These are phyloP conservation scores for Hylyphantes graminicola DNA, from an alignment of 1,140 invertebrate genomes.

Conservation along the genomic window DNA sequence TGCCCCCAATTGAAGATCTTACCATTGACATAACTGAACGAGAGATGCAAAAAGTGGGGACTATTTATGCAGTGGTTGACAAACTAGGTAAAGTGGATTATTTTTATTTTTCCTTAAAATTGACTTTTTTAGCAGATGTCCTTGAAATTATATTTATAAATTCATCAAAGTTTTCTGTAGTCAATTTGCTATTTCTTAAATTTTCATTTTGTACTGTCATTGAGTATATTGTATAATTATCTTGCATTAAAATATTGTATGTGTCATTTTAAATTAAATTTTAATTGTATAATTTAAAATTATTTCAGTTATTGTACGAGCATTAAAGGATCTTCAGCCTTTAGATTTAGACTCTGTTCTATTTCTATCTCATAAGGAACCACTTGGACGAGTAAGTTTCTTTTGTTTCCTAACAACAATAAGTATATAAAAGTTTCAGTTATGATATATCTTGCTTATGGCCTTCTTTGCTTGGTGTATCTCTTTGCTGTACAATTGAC, in stretches of 20 bases:
- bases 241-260: not conserved
- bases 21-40: conserved; percentile 81
- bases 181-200: not conserved
- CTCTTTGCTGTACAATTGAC: no score
- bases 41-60: conserved; percentile 79
- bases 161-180: not conserved
- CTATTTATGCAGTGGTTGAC: conserved; percentile 78
- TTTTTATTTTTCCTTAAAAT: no score
- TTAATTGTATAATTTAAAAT: conserved; percentile 39
- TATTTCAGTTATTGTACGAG: conserved; percentile 79
- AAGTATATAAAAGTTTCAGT: not conserved
- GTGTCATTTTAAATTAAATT: conserved; percentile 59
- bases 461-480: no score
- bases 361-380: conserved; percentile 72
- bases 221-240: no score
- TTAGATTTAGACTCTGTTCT: conserved; percentile 86
- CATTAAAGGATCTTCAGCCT: conserved; percentile 76
- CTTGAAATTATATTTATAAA: not conserved
- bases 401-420: not conserved
- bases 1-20: conserved; percentile 86
- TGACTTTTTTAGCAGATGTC: not conserved
- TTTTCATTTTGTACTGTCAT: not conserved
- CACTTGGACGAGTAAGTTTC: conserved; percentile 64
- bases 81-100: conserved; percentile 72
- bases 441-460: no score